phyloP scores from a whole-genome alignment of 2,797 vertebrate species.

The Gastrophryne carolinensis region DNA sequence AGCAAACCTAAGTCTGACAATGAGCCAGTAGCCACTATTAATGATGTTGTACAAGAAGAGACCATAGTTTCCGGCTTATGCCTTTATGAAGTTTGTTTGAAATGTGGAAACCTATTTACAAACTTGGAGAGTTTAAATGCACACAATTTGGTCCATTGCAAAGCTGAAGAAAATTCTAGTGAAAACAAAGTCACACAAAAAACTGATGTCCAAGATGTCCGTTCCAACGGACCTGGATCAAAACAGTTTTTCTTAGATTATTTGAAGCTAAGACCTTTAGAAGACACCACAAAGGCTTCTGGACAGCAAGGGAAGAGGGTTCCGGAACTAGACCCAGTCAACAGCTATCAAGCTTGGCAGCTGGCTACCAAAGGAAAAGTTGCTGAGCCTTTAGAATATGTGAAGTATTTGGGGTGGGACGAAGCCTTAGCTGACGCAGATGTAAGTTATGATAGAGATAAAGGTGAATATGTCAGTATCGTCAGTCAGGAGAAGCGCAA shows the following conservation, averaged over 20 bases:
- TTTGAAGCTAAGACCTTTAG: constrained; percentile 75
- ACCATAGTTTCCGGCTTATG: constrained; percentile 65
- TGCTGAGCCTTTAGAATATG: constrained; percentile 82
- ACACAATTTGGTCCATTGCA: constrained; percentile 82
- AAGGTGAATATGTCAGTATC: constrained; percentile 82
- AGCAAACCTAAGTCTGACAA: constrained; percentile 77
- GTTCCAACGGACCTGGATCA: constrained; percentile 68
- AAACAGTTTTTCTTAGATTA: constrained; percentile 81
- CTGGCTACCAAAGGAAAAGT: constrained; percentile 88
- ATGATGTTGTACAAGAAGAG: constrained; percentile 86
- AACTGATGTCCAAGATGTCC: constrained; percentile 53
- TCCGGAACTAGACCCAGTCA: constrained; percentile 88
- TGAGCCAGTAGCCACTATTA: constrained; percentile 84
- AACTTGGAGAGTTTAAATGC: constrained; percentile 84
- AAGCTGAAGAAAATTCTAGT: constrained; percentile 51
- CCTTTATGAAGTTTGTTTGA: constrained; percentile 87
- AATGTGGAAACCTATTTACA: constrained; percentile 94
- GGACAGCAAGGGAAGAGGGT: constrained; percentile 77
- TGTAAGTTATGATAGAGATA: constrained; percentile 82
- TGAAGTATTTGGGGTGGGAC: constrained; percentile 80
- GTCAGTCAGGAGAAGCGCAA: constrained; percentile 84
- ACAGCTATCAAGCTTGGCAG: constrained; percentile 95
- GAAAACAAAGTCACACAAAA: constrained; percentile 43
- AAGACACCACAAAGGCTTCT: constrained; percentile 57
- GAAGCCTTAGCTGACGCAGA: constrained; percentile 74